phyloP scores from a whole-genome alignment of 2,888 invertebrate genomes.

The Dryobotodes eremita region DNA sequence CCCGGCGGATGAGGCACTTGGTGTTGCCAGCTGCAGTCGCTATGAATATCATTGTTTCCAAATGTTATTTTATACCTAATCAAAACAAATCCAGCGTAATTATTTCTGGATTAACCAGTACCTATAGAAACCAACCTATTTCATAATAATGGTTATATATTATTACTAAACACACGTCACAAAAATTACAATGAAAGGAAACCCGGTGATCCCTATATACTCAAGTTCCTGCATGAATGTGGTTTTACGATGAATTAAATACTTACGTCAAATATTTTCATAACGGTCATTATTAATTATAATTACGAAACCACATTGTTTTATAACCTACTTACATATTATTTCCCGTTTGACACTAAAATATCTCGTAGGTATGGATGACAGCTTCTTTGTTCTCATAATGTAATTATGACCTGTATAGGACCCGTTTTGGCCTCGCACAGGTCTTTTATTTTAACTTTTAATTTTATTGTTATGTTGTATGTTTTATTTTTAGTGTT shows the following conservation, averaged over 20 bases:
- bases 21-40: too few species aligned
- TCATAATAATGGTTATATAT: not conserved
- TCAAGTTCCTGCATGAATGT: not conserved
- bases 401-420: not conserved
- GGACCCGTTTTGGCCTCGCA: too few species aligned
- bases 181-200: constrained; percentile 4
- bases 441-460: too few species aligned
- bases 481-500: too few species aligned
- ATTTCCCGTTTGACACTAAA: not conserved
- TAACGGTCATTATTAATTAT: not conserved
- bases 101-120: not conserved
- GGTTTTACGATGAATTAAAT: constrained; percentile 28
- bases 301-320: constrained; percentile 11
- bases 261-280: constrained; percentile 11
- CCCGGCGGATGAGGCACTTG: too few species aligned
- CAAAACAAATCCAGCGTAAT: not conserved
- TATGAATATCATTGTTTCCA: not conserved
- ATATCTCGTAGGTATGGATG: not conserved
- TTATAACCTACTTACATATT: not conserved
- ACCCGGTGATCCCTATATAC: not conserved
- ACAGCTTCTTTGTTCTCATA: not conserved
- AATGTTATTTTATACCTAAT: not conserved
- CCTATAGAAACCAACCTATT: not conserved
- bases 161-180: constrained; percentile 24
- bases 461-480: too few species aligned